Evolutionary conservation across 2,113 vertebrate species (phyloP), one percentile per base, ranked within the genome.

Genomic region (Sebastes schlegelii): DNA sequence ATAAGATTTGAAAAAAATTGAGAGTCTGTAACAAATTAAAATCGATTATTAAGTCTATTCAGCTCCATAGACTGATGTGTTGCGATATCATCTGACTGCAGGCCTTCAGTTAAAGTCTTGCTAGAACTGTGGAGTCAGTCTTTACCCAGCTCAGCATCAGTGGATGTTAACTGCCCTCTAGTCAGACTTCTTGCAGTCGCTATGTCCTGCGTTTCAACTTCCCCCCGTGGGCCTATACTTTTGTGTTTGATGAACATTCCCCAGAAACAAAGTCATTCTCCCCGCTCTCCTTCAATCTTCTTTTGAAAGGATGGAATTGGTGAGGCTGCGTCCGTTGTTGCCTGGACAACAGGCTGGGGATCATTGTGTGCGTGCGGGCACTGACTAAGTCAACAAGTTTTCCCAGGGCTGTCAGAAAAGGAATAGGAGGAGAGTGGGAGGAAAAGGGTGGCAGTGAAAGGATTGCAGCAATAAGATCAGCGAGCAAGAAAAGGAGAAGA

Each of bases 341-440:
- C 93, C 94, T 17, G 11, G 93, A 86, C 92, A 94, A 92, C 91
- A 73, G 86, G 84, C 65, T 19, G 49, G 66, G 72, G 88, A 88
- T 92, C 92, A 92, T 93, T 95, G 92, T 94, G 92, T 88, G 92
- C 40, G 34, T 82, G 77, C 17, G 62, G 85, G 78, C 34, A 68
- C 82, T 62, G 55, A 88, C 90, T 90, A 91, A 92, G 89, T 91
- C 93, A 82, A 94, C 87, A 69, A 90, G 91, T 95, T 96, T 94
- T 96, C 94, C 94, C 94, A 96, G 94, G 94, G 86, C 85, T 84
- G 87, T 86, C 88, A 92, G 85, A 90, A 90, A 91, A 64, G 82
- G 81, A 84, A 81, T 63, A 51, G 64, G 78, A 82, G 86, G 82
- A 82, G 80, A 85, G 65, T 57, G 66, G 76, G n/a, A 79, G 52